Evolutionary conservation across 2,888 invertebrate species (phyloP), one percentile per base, ranked within the genome.

Genomic region (Scaptomyza reducta): DNA sequence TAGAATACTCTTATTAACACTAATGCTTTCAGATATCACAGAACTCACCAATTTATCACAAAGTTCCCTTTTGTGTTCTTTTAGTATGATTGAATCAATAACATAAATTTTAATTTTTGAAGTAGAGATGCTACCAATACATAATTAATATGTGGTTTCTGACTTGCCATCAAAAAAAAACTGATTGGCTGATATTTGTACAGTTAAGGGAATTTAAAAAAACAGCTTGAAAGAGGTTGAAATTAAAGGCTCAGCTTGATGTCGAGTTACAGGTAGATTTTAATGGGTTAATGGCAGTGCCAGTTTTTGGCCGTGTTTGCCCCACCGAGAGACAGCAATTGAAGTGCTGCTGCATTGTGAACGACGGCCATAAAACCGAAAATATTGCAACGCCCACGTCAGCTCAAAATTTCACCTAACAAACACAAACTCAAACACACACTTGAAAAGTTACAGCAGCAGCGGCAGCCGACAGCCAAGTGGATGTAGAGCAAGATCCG

Each of bases 341-440:
- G 71, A 70, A 70, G 68, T 79, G 69, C 40, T 40, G 40, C 40
- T 40, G 40, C 71, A 74, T 77, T 72, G 62, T 59, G 63, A 63
- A 70, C 55, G 62, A 59, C 57, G 38, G 59, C 56, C 71, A 72
- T 82, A 84, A 85, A 76, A 68, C 69, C 50, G 63, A 86, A 82
- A 80, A 83, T 80, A 80, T 86, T 72, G 55, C 77, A 58, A 77
- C 86, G 80, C 83, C 83, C 78, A 83, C 84, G 66, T 51, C 56
- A 58, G 68, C 62, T 70, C 69, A 70, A 84, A 81, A 81, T 84
- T 81, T 81, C 84, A 82, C 84, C 87, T 72, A 79, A 61, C 42
- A 65, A 61, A 59, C 60, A 63, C 54, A 71, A 70, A 51, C 50
- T 60, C 49, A 68, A 74, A 71, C 50, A 63, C 45, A 69, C 76